Conservation (phyloP, 1,140 invertebrate species). For the Drosophila insularis region DNA sequence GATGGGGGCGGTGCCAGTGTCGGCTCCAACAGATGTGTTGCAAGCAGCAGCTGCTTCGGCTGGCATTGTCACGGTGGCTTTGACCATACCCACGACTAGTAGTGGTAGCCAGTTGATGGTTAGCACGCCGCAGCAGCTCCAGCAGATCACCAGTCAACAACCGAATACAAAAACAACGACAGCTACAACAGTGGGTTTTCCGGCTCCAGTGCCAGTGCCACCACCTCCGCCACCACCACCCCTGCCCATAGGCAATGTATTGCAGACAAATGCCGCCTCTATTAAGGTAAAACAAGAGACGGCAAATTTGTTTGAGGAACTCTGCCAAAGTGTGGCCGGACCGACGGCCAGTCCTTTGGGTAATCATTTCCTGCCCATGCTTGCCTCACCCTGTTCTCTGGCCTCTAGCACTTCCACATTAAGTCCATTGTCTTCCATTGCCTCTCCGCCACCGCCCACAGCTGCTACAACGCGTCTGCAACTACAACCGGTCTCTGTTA, state of each 20-base stretch:
- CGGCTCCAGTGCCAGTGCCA: slow-evolving; percentile 47
- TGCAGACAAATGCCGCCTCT: background rate
- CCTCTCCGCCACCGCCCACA: slow-evolving; percentile 83
- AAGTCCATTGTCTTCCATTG: slow-evolving; percentile 87
- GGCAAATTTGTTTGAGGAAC: slow-evolving; percentile 85
- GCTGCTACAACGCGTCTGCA: slow-evolving; percentile 76
- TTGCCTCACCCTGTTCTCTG: slow-evolving; percentile 86
- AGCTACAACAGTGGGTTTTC: slow-evolving; percentile 54
- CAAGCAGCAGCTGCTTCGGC: slow-evolving; percentile 86
- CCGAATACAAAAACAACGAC: too few relatives aligned
- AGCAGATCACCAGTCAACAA: slow-evolving; percentile 51
- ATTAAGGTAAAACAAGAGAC: slow-evolving; percentile 78
- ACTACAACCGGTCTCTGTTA: slow-evolving; percentile 81
- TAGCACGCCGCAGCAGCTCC: slow-evolving; percentile 66
- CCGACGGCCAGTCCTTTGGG: slow-evolving; percentile 62
- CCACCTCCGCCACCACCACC: slow-evolving; percentile 82
- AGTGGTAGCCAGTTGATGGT: slow-evolving; percentile 60
- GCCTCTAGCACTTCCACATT: slow-evolving; percentile 85
- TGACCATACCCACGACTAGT: slow-evolving; percentile 84
- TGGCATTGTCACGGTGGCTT: slow-evolving; percentile 86
- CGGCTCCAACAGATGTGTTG: slow-evolving; percentile 83
- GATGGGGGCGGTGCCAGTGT: slow-evolving; percentile 18
- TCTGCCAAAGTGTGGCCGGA: slow-evolving; percentile 85
- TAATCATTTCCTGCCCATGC: slow-evolving; percentile 83
- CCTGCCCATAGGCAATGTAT: slow-evolving; percentile 68